phyloP scores from a whole-genome alignment of 1,140 invertebrate genomes.

The Periplaneta americana region DNA sequence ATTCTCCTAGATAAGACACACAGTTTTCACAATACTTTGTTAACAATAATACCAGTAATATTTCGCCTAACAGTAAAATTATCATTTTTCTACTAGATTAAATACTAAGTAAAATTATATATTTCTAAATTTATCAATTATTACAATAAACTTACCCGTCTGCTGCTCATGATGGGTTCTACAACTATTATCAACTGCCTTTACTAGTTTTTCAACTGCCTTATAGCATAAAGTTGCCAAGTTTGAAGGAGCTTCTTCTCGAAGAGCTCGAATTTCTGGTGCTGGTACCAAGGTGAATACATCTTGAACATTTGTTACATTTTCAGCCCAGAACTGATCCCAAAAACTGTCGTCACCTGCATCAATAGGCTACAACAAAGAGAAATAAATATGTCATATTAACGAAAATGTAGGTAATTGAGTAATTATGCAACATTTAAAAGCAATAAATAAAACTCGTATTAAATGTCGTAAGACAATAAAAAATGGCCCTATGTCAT shows the following conservation, averaged over 20 bases:
- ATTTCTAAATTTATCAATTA: too few relatives aligned
- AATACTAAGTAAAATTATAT: too few relatives aligned
- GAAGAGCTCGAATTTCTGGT: constrained; percentile 83
- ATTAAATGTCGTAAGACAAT: too few relatives aligned
- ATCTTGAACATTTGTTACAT: constrained; percentile 90
- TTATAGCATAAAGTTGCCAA: constrained; percentile 98
- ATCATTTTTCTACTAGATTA: too few relatives aligned
- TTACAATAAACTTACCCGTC: constrained; percentile 55
- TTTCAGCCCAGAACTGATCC: constrained; percentile 99
- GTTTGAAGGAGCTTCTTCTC: constrained; percentile 97
- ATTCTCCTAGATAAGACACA: too few relatives aligned
- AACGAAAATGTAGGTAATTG: too few relatives aligned
- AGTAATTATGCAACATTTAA: too few relatives aligned
- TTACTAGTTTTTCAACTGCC: constrained; percentile 92
- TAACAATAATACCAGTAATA: too few relatives aligned
- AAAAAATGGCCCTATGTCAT: too few relatives aligned
- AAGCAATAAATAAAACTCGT: too few relatives aligned
- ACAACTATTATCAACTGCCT: constrained; percentile 89
- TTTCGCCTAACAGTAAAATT: too few relatives aligned
- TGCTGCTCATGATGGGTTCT: constrained; percentile 91
- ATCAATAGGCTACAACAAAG: constrained; percentile 72
- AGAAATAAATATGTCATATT: neutral
- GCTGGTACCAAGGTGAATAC: constrained; percentile 95
- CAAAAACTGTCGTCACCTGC: constrained; percentile 91
- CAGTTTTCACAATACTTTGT: too few relatives aligned